phyloP scores from a whole-genome alignment of 2,797 vertebrate species.

The Tinamus major region DNA sequence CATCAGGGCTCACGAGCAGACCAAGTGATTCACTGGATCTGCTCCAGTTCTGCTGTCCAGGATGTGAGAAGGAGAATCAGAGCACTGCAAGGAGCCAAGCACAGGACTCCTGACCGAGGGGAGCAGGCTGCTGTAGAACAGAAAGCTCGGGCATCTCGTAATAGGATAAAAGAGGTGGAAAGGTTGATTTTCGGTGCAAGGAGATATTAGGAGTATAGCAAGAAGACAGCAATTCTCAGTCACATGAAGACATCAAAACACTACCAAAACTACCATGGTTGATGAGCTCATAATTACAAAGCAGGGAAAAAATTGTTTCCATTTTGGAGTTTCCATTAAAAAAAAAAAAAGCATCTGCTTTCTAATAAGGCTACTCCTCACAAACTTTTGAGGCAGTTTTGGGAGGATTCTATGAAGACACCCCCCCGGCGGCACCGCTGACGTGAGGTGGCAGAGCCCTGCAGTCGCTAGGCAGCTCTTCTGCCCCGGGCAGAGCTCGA shows the following conservation, averaged over 20 bases:
- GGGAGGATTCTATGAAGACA: background rate
- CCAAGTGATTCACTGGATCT: fast-evolving
- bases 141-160: background rate
- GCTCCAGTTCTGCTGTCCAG: background rate
- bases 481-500: fast-evolving
- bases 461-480: background rate
- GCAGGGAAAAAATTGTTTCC: background rate
- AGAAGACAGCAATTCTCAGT: background rate
- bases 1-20: background rate
- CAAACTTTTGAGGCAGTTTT: background rate
- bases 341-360: background rate
- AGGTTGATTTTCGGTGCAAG: background rate
- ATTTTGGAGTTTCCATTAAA: conserved; percentile 30
- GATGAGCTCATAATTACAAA: conserved; percentile 35
- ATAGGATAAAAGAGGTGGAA: background rate
- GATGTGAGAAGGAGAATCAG: background rate
- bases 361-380: background rate
- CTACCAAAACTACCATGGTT: background rate
- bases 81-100: background rate
- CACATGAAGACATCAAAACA: background rate
- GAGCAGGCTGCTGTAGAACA: background rate
- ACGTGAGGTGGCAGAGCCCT: fast-evolving
- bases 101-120: fast-evolving
- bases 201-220: fast-evolving
- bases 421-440: background rate